Base-by-base conservation (phyloP, 2,797 vertebrate genomes). In the Myotis pilosus region DNA sequence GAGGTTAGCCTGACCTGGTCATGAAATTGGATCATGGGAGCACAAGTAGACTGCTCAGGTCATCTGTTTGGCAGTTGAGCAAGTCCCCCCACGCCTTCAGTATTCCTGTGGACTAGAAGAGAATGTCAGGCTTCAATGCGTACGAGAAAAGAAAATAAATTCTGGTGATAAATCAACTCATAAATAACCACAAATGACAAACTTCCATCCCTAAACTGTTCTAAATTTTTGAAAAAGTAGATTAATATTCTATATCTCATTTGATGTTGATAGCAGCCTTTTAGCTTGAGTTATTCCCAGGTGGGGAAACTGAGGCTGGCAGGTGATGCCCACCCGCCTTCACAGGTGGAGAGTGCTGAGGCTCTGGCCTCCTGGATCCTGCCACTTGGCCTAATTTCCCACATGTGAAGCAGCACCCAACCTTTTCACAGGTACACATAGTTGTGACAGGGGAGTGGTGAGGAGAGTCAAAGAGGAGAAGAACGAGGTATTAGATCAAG, bases 111-210 rank as follows among this genome's bases (percentile, higher is more conserved):
- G 53, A 55, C 87, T 28, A 2, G 28, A 41, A 60, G 64, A 71
- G 66, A 68, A 68, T 19, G 33, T 91, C 72, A 83, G 81, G 25
- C 69, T 53, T 91, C 75, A 71, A 75, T 0, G 3, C 83, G 84
- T 92, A 88, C 1, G 1, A 81, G 91, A 55, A 88, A 66, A 66
- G 30, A 87, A 55, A 69, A 62, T 51, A 86, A 86, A 85, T 68
- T 79, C 60, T 57, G 38, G 53, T 51, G 78, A 83, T 88, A 92
- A 96, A 75, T 57, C 84, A 83, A 28, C 51, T 95, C 74, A 33
- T 86, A 93, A 89, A 25, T 47, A 82, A 80, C 49, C 38, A 68
- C 38, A 16, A 38, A 41, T 82, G 78, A 57, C 38, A 57, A 78
- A 64, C 69, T 82, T 92, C 38, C 23, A 72, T 95, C 83, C 78